Conservation (phyloP, 2,797 vertebrate genomes). For the Lates japonicus region DNA sequence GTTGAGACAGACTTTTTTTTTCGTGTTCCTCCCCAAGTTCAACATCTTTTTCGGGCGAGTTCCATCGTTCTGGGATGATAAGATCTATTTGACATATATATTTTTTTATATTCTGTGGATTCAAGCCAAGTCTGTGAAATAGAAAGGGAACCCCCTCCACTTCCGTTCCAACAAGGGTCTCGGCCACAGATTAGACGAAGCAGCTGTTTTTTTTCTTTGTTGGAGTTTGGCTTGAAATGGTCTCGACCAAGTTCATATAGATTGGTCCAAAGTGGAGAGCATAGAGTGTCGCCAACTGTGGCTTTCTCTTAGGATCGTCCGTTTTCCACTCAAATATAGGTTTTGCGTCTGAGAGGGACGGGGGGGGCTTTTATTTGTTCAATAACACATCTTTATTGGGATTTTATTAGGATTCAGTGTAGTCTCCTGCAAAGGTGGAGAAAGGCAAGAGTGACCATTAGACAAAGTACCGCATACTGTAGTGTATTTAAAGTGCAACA, state of each 20-base stretch:
- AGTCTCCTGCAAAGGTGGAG: conserved; percentile 73
- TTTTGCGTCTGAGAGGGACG: conserved; percentile 39
- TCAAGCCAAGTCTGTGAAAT: conserved; percentile 34
- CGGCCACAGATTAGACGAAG: conserved; percentile 14
- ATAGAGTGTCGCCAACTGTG: background rate
- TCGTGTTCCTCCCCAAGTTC: conserved; percentile 29
- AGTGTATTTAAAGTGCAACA: background rate
- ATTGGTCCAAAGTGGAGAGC: conserved; percentile 35
- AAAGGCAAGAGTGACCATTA: conserved; percentile 35
- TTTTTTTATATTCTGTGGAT: background rate
- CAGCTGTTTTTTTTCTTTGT: conserved; percentile 10
- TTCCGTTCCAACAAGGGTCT: conserved; percentile 37
- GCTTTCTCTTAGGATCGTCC: conserved; percentile 35
- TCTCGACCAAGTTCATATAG: conserved; percentile 35
- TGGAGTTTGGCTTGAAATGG: conserved; percentile 48
- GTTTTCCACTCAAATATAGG: conserved; percentile 43
- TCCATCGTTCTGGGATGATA: conserved; percentile 44
- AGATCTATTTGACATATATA: background rate
- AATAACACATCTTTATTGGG: conserved; percentile 67
- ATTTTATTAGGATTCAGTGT: conserved; percentile 72
- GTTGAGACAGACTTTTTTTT: conserved; percentile 23
- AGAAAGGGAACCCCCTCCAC: conserved; percentile 6
- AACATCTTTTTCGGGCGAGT: conserved; percentile 18
- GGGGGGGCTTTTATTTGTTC: conserved; percentile 49
- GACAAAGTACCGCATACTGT: background rate